These are phyloP conservation scores for Mamestra brassicae DNA, from an alignment of 2,888 invertebrate species.

Conservation along the genomic window DNA sequence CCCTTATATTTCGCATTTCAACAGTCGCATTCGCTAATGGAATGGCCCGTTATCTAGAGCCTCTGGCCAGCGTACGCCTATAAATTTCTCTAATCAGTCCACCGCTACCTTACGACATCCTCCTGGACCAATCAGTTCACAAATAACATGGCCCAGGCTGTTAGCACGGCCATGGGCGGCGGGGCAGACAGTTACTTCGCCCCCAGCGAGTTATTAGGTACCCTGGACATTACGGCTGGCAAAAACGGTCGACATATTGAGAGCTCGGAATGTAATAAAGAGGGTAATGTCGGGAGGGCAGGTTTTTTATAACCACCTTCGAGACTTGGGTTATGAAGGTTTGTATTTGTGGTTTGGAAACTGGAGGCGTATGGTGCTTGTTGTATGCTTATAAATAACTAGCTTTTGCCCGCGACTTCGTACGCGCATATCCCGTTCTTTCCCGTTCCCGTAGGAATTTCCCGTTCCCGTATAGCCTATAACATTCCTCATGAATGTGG, in stretches of 20 bases:
- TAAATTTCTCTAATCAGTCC: slow-evolving; percentile 6
- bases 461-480: too few relatives aligned
- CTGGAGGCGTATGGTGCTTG: background rate
- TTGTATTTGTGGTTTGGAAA: slow-evolving; percentile 16
- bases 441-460: too few relatives aligned
- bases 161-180: slow-evolving; percentile 50
- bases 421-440: too few relatives aligned
- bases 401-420: too few relatives aligned
- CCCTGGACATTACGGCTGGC: slow-evolving; percentile 71
- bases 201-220: slow-evolving; percentile 72
- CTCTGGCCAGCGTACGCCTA: background rate
- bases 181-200: slow-evolving; percentile 64
- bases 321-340: slow-evolving; percentile 36
- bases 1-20: too few relatives aligned
- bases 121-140: slow-evolving; percentile 48
- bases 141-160: slow-evolving; percentile 49
- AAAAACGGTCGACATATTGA: slow-evolving; percentile 75
- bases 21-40: too few relatives aligned
- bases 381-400: background rate
- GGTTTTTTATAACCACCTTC: slow-evolving; percentile 66
- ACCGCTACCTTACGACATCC: slow-evolving; percentile 29
- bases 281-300: slow-evolving; percentile 71
- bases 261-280: slow-evolving; percentile 79
- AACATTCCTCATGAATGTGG: too few relatives aligned
- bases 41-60: too few relatives aligned